These are phyloP conservation scores for Bombus breviceps DNA, from an alignment of 1,140 invertebrate genomes.

Conservation along the genomic window DNA sequence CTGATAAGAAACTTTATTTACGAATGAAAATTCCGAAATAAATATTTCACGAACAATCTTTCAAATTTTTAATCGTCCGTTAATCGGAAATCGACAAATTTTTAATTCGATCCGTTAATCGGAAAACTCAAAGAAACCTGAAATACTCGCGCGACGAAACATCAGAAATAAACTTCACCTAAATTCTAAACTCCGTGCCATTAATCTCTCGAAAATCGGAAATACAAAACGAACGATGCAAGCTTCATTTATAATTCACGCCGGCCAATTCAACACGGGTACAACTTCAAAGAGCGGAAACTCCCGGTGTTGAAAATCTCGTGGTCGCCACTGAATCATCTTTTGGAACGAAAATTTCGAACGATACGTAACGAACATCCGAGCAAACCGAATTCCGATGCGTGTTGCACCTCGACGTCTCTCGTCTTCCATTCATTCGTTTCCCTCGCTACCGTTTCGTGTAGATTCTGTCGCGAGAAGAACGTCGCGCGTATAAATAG, in stretches of 20 bases:
- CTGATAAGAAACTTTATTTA: no score
- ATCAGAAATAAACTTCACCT: not conserved
- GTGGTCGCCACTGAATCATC: slow-evolving; percentile 13
- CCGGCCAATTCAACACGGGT: not conserved
- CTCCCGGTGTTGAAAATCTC: not conserved
- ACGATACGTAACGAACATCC: not conserved
- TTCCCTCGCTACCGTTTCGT: slow-evolving; percentile 9
- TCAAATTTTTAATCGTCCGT: no score
- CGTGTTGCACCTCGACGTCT: not conserved
- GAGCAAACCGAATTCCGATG: slow-evolving; percentile 27
- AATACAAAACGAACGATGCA: not conserved
- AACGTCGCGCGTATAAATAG: slow-evolving; percentile 35
- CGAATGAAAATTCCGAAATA: no score
- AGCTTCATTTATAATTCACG: not conserved
- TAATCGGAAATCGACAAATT: no score
- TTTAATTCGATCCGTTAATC: no score
- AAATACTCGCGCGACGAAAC: not conserved
- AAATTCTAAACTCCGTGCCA: not conserved
- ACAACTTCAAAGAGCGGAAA: slow-evolving; percentile 7
- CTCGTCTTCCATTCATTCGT: slow-evolving; percentile 41
- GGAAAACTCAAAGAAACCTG: no score
- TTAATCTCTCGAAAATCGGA: not conserved
- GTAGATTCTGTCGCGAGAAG: not conserved
- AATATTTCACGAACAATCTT: no score
- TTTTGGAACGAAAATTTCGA: slow-evolving; percentile 9